Evolutionary conservation across 2,888 invertebrate genomes (phyloP), one percentile per base, ranked within the genome.

Genomic region (Lasioglossum figueresi): DNA sequence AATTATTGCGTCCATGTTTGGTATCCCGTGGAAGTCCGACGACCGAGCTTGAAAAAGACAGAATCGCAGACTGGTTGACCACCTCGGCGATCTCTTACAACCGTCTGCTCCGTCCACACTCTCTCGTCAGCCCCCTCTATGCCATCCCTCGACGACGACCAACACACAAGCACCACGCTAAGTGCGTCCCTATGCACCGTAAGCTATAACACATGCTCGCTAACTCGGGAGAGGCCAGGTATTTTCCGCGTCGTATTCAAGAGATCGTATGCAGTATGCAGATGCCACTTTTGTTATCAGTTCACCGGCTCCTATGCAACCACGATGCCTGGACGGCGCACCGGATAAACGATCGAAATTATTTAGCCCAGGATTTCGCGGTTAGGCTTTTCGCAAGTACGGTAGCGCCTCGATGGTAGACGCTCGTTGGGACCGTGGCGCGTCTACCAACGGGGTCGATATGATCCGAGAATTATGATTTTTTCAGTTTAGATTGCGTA

Each of bases 51-150:
- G 10, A 56, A 74, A 68, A 85, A 88, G 88, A 88, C 83, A 85
- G 85, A 89, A 80, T 76, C 83, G 76, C 87, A 91, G 88, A 90
- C 92, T 88, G 88, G 92, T 93, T 93, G 92, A 92, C 92, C 92
- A 91, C 92, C 91, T 90, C 90, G 86, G 90, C 88, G 91, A 89
- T 92, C 91, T 93, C 90, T 90, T 87, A 91, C 91, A 88, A 85
- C 88, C 83, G 92, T 92, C 92, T 92, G 91, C 88, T 87, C 88
- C 88, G 90, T 92, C 85, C 88, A 89, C 90, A 89, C 92, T 91
- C 90, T 90, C 92, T 90, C 92, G 87, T 91, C 91, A 90, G 86
- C 89, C 83, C 37, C 84, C 80, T 86, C 85, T 83, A 78, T 83
- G 72, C 68, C 79, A 73, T 37, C 75, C 80, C 71, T 80, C 71